Conservation (phyloP, 2,888 invertebrate genomes). For the Argyresthia albistria region DNA sequence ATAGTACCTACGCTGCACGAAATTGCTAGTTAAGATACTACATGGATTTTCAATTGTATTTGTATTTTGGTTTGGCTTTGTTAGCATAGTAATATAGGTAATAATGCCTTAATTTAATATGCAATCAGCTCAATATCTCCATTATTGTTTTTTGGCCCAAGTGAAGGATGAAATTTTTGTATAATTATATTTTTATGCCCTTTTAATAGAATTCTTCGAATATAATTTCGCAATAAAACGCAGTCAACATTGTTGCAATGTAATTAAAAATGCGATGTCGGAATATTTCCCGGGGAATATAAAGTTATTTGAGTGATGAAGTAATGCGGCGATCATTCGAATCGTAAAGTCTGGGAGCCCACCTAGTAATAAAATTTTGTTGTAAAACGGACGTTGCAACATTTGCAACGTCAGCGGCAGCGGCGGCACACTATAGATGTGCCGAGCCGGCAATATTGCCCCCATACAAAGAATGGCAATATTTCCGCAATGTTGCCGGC, state of each 20-base stretch:
- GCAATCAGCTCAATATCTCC: too few relatives aligned
- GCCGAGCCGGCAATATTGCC: too few relatives aligned
- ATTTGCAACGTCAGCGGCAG: not conserved
- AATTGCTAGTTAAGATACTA: too few relatives aligned
- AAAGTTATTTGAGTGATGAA: conserved; percentile 13
- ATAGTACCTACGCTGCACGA: too few relatives aligned
- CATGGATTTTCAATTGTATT: too few relatives aligned
- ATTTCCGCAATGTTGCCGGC: too few relatives aligned
- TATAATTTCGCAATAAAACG: not conserved
- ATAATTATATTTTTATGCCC: not conserved
- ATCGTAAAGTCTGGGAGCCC: conserved; percentile 15
- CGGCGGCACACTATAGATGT: too few relatives aligned
- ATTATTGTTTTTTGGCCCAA: too few relatives aligned
- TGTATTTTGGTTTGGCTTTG: not conserved
- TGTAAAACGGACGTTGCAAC: conserved; percentile 6
- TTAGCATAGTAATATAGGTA: not conserved
- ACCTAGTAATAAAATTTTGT: conserved; percentile 13
- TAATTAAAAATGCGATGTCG: conserved; percentile 8
- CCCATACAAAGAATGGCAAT: too few relatives aligned
- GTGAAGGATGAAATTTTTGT: too few relatives aligned
- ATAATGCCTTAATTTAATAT: not conserved
- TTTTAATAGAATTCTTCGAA: not conserved
- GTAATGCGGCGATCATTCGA: conserved; percentile 19
- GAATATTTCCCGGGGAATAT: conserved; percentile 2
- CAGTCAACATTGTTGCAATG: conserved; percentile 11